Percentiles rank a stretch among this genome's conserved stretches.
Evolutionary conservation across 2,797 vertebrate species (phyloP).

Genomic region (Orientallactaga sibirica): DNA sequence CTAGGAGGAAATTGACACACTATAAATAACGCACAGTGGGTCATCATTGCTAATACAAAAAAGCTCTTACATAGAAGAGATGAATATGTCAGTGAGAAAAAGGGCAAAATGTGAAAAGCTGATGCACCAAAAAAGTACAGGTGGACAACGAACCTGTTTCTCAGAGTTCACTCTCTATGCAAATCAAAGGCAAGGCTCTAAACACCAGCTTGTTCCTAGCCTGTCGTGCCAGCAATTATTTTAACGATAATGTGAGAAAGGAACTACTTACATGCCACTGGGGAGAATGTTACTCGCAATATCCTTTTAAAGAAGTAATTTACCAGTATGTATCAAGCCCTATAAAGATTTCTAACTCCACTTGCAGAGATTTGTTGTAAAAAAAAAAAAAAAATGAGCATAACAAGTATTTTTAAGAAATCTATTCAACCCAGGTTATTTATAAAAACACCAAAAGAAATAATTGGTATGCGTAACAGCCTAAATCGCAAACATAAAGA

Average conservation of each 20-base stretch:
- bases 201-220: neutral
- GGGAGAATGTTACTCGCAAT: neutral
- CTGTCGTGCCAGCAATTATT: neutral
- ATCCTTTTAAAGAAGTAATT: neutral
- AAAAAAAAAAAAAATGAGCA: slow-evolving; percentile 42
- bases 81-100: slow-evolving; percentile 20
- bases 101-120: neutral
- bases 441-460: slow-evolving; percentile 29
- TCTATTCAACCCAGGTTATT: neutral
- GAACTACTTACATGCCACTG: neutral
- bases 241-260: neutral
- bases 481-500: slow-evolving; percentile 13
- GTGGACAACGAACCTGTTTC: neutral
- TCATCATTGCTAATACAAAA: slow-evolving; percentile 54
- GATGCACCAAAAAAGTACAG: neutral
- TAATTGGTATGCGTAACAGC: neutral
- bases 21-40: slow-evolving; percentile 43
- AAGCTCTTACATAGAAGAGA: neutral
- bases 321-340: neutral
- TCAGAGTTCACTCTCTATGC: neutral
- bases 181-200: neutral
- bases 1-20: neutral
- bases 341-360: neutral
- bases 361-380: neutral
- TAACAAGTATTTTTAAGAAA: slow-evolving; percentile 18